A percentile compares a stretch with the other conserved stretches of the same genome.
Conservation (phyloP, 2,797 vertebrate species). For the Poecile montanus region DNA sequence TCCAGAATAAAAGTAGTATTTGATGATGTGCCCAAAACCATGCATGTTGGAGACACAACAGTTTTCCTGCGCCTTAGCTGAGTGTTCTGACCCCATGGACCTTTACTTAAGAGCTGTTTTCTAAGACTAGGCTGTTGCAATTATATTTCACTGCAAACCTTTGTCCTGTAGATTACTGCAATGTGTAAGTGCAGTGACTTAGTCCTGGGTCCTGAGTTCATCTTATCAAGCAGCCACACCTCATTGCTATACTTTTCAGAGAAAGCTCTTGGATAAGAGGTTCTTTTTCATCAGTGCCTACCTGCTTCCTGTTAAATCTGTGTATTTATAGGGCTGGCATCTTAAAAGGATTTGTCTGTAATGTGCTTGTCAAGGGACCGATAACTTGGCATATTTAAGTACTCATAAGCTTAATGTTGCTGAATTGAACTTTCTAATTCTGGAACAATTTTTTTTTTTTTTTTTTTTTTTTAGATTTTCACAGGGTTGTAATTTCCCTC, state of each 20-base stretch:
- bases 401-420: neutral
- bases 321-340: slow-evolving; percentile 5
- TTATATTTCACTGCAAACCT: slow-evolving; percentile 28
- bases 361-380: neutral
- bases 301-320: neutral
- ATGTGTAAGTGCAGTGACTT: neutral
- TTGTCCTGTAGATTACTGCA: slow-evolving; percentile 27
- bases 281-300: neutral
- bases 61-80: neutral
- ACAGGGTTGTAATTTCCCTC: neutral
- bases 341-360: neutral
- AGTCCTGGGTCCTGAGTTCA: neutral
- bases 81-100: neutral
- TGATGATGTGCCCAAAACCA: neutral
- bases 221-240: neutral
- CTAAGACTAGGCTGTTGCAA: neutral
- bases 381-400: neutral
- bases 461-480: neutral
- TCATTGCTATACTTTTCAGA: neutral
- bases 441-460: neutral
- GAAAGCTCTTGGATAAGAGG: neutral
- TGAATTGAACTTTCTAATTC: neutral
- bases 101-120: neutral
- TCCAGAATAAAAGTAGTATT: slow-evolving; percentile 7
- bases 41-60: neutral